Evolutionary conservation across 2,113 vertebrate species (phyloP), one percentile per base, ranked within the genome.

Genomic region (Macaca mulatta): DNA sequence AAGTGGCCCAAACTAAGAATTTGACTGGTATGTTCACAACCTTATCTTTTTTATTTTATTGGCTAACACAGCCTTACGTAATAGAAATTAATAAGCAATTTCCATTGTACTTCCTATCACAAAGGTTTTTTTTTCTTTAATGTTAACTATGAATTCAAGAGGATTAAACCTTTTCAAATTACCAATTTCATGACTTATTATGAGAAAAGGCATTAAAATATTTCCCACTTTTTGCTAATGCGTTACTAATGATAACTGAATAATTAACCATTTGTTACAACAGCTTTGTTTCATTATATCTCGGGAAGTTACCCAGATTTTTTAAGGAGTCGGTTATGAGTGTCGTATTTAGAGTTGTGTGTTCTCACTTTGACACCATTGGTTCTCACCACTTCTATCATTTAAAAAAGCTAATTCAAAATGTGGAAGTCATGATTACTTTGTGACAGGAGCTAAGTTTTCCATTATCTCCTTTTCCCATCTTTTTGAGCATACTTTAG

Each of bases 61-160:
- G 22, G 9, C 7, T 57, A 35, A 77, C 80, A 77, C 2, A 83
- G 22, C 11, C 40, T 38, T 84, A 13, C 80, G 6, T 82, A 61
- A n/a, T 67, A 93, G 57, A 90, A 79, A 67, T 74, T 90, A 81
- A 48, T 35, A 96, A 27, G 22, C n/a, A 89, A 38, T 93, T 77
- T 75, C 27, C 38, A 5, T 17, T 93, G 18, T n/a, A n/a, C 38
- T 84, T 92, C 64, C 52, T 69, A 93, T 8, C 20, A 38, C 32
- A 40, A 22, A 52, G 14, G 30, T n/a, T 45, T 64, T 32, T 80
- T 61, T 77, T 67, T 30, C 32, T 75, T 89, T 16, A 91, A 40
- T 91, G 16, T 74, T 48, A 25, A 30, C 25, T 77, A 35, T 74
- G 45, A 59, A 17, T 77, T 90, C 6, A 79, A 45, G 48, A 94